Percentiles rank a stretch among this genome's conserved stretches.
phyloP scores from a whole-genome alignment of 2,888 invertebrate species.

The Uloborus plumipes region DNA sequence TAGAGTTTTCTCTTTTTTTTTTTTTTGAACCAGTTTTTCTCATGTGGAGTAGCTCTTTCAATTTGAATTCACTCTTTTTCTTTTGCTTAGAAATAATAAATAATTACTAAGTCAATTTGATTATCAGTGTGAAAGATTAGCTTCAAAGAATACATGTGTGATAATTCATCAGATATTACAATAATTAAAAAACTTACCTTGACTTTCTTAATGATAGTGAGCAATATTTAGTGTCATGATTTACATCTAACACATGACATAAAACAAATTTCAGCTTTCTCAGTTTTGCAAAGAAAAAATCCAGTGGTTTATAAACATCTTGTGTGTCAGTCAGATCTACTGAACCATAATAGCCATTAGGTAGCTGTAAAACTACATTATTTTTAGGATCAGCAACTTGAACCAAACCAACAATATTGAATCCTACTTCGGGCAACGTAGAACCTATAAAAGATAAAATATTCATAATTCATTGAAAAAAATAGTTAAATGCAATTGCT shows the following conservation, averaged over 20 bases:
- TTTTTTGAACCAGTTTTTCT: no score
- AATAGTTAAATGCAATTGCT: no score
- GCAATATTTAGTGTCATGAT: constrained; percentile 19
- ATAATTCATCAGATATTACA: background rate
- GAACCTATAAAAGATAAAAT: background rate
- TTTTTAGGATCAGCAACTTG: constrained; percentile 4
- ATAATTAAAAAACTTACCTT: constrained; percentile 17
- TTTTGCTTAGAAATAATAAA: no score
- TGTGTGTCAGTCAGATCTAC: constrained; percentile 18
- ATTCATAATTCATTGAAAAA: background rate
- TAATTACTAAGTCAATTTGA: no score
- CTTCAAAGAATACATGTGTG: background rate
- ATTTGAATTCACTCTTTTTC: no score
- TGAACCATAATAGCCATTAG: constrained; percentile 20
- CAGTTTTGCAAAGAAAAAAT: background rate
- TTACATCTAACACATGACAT: constrained; percentile 40
- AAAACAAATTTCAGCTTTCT: constrained; percentile 12
- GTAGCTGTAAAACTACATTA: constrained; percentile 15
- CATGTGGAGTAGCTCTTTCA: no score
- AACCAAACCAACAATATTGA: constrained; percentile 30
- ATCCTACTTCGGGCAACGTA: constrained; percentile 6
- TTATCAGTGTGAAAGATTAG: no score
- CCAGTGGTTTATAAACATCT: constrained; percentile 7
- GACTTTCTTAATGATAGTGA: constrained; percentile 32
- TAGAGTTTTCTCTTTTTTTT: no score